Evolutionary conservation across 2,797 vertebrate species (phyloP).

Genomic region (Hylomyscus alleni): DNA sequence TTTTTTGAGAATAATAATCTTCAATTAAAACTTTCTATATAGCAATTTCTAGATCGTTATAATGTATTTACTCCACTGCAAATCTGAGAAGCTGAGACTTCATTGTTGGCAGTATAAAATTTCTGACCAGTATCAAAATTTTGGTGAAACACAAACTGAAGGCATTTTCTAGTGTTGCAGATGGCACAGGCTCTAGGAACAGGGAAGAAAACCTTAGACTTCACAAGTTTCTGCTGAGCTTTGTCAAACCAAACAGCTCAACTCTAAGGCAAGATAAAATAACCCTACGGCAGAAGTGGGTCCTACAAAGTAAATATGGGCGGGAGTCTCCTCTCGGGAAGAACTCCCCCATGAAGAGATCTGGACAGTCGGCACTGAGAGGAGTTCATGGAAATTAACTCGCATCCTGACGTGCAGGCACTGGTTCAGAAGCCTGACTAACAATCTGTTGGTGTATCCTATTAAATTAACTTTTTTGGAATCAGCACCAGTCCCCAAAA

Average conservation of each 20-base stretch:
- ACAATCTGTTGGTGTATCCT: constrained; percentile 79
- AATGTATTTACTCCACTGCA: constrained; percentile 30
- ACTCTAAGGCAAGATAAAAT: constrained; percentile 86
- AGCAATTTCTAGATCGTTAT: constrained; percentile 63
- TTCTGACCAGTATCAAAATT: constrained; percentile 86
- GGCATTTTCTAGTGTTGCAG: constrained; percentile 85
- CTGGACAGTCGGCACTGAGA: constrained; percentile 78
- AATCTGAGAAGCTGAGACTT: constrained; percentile 77
- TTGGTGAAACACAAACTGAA: constrained; percentile 85
- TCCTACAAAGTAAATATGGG: constrained; percentile 74
- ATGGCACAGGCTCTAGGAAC: constrained; percentile 80
- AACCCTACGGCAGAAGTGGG: constrained; percentile 63
- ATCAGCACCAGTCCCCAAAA: constrained; percentile 86
- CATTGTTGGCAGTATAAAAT: constrained; percentile 85
- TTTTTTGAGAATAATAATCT: constrained; percentile 67
- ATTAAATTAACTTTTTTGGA: constrained; percentile 83
- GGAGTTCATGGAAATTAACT: constrained; percentile 83
- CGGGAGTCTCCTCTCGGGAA: constrained; percentile 62
- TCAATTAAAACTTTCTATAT: constrained; percentile 79
- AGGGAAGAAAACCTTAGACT: constrained; percentile 84
- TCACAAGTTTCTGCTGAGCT: constrained; percentile 85
- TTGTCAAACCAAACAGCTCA: constrained; percentile 84
- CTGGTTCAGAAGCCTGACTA: constrained; percentile 84
- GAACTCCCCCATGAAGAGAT: constrained; percentile 69
- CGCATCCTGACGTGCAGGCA: constrained; percentile 77